Base-by-base conservation (phyloP, 2,113 vertebrate species). In the Aramus guarauna region DNA sequence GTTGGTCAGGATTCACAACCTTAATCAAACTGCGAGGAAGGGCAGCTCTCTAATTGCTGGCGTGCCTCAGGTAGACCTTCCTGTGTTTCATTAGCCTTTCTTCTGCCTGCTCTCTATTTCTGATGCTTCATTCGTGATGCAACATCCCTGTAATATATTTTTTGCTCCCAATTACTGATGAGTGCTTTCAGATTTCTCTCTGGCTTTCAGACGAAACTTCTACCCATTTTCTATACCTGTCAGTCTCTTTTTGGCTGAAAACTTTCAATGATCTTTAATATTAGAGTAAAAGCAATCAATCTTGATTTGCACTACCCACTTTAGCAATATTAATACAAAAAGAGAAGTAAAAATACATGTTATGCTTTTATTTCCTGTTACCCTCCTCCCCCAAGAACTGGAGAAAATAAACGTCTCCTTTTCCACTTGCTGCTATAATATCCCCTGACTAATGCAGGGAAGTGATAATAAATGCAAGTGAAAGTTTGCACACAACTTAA, bases 401-500 rank as follows among this genome's bases (percentile, higher is more conserved):
- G 62, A 64, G 62, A 88, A 85, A 92, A 92, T 73, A 63, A 68
- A 67, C 9, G 2, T 48, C 12, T 6, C 77, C 37, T 90, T 95
- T 79, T 68, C 69, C 36, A 45, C 43, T 85, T 85, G 66, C 52
- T 96, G 59, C 48, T 80, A 0, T 52, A 80, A 50, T 83, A 73
- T 32, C 34, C 37, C 63, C 67, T 85, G 78, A 71, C 85, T 90
- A 60, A 85, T 88, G 67, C 26, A 30, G 85, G 55, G 63, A 95
- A 92, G 55, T 58, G 75, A 58, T 85, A 90, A 83, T 90, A 96
- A 96, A 80, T 41, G 37, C 62, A 67, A 92, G 82, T 47, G 76
- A 85, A 95, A 90, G 88, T 92, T 73, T 96, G 78, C 63, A 83
- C 66, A 37, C 45, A 95, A 85, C 85, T 85, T 79, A 60, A 92